Conservation (phyloP, 2,888 invertebrate genomes). For the Xanthia icteritia region DNA sequence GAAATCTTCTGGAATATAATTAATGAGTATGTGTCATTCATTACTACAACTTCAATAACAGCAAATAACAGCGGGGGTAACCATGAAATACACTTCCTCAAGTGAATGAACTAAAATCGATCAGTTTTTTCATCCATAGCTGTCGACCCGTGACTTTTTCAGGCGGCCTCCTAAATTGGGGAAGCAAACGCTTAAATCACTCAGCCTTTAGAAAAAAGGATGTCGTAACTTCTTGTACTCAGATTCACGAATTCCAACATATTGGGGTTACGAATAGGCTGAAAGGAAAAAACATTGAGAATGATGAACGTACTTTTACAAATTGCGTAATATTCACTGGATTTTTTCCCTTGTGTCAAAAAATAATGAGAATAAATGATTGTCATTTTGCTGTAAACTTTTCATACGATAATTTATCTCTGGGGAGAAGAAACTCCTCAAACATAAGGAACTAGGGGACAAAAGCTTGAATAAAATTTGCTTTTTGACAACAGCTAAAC, state of each 20-base stretch:
- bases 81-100: neutral
- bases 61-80: neutral
- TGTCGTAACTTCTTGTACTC: constrained; percentile 53
- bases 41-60: too few species aligned
- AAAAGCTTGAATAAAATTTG: constrained; percentile 72
- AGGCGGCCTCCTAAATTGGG: constrained; percentile 50
- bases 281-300: constrained; percentile 41
- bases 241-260: constrained; percentile 59
- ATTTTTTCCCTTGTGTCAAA: constrained; percentile 61
- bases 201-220: constrained; percentile 62
- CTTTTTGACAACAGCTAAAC: constrained; percentile 81
- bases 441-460: constrained; percentile 71
- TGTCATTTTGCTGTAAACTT: constrained; percentile 70
- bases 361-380: constrained; percentile 71
- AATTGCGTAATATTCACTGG: constrained; percentile 59
- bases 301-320: constrained; percentile 63
- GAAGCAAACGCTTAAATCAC: constrained; percentile 64
- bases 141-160: constrained; percentile 53
- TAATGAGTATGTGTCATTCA: neutral
- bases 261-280: constrained; percentile 55
- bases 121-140: constrained; percentile 37
- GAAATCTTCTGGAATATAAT: neutral
- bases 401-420: constrained; percentile 71
- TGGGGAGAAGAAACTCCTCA: constrained; percentile 68
- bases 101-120: constrained; percentile 42